Conservation (phyloP, 2,888 invertebrate species). For the Cheilosia pagana region DNA sequence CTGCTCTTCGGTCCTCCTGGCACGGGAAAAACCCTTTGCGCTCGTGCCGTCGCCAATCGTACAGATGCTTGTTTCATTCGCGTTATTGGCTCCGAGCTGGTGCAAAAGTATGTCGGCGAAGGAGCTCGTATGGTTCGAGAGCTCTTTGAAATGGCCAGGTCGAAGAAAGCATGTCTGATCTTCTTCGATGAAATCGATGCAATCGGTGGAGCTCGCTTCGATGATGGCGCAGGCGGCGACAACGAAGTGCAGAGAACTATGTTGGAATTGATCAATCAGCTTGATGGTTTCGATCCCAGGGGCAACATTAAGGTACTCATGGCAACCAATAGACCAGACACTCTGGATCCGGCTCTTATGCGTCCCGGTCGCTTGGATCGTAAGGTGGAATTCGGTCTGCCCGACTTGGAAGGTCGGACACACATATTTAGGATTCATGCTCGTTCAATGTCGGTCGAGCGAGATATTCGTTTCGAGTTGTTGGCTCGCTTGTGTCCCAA, state of each 20-base stretch:
- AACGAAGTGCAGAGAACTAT: constrained; percentile 99
- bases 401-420: constrained; percentile 97
- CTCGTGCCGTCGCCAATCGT: constrained; percentile 98
- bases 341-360: constrained; percentile 99
- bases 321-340: constrained; percentile 99
- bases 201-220: constrained; percentile 99
- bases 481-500: constrained; percentile 98
- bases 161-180: constrained; percentile 99
- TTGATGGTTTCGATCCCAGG: constrained; percentile 99
- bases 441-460: constrained; percentile 98
- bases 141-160: constrained; percentile 99
- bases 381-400: constrained; percentile 99
- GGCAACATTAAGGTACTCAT: constrained; percentile 98
- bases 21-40: constrained; percentile 99
- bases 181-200: constrained; percentile 99
- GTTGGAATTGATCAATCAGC: constrained; percentile 99
- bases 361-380: constrained; percentile 98
- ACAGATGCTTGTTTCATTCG: constrained; percentile 99
- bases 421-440: constrained; percentile 99
- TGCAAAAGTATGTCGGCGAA: constrained; percentile 96
- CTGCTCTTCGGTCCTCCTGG: constrained; percentile 99
- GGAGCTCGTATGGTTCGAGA: constrained; percentile 99
- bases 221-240: constrained; percentile 99
- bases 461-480: constrained; percentile 98
- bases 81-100: constrained; percentile 96